Evolutionary conservation across 2,888 invertebrate genomes (phyloP).

Genomic region (Chrysodeixis includens): DNA sequence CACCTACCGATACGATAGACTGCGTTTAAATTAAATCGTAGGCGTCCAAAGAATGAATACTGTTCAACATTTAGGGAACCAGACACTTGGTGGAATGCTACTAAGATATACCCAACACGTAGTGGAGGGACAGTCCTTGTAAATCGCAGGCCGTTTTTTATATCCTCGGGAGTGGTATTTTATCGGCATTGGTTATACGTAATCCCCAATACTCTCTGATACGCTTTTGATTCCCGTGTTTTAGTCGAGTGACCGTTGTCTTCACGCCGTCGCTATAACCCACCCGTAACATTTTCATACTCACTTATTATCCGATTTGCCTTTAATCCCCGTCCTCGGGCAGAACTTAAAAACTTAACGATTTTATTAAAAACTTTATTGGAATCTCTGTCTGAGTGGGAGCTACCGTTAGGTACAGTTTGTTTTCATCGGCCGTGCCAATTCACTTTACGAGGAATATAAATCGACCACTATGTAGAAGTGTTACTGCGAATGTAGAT

Average conservation of each 20-base stretch:
- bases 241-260: constrained; percentile 19
- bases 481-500: background rate
- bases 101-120: constrained; percentile 11
- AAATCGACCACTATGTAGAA: constrained; percentile 19
- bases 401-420: background rate
- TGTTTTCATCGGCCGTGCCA: constrained; percentile 5
- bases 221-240: constrained; percentile 34
- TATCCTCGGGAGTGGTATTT: constrained; percentile 27
- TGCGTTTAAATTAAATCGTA: background rate
- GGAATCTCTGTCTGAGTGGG: background rate
- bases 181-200: constrained; percentile 32
- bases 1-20: background rate
- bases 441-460: constrained; percentile 25
- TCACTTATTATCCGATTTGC: constrained; percentile 10
- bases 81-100: background rate
- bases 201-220: constrained; percentile 40
- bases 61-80: background rate
- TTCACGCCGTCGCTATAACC: constrained; percentile 6
- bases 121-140: constrained; percentile 19
- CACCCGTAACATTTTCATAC: constrained; percentile 13
- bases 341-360: background rate
- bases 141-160: constrained; percentile 31
- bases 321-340: background rate
- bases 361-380: constrained; percentile 13
- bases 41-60: background rate